Conservation (phyloP, 2,797 vertebrate genomes). For the Luscinia megarhynchos region DNA sequence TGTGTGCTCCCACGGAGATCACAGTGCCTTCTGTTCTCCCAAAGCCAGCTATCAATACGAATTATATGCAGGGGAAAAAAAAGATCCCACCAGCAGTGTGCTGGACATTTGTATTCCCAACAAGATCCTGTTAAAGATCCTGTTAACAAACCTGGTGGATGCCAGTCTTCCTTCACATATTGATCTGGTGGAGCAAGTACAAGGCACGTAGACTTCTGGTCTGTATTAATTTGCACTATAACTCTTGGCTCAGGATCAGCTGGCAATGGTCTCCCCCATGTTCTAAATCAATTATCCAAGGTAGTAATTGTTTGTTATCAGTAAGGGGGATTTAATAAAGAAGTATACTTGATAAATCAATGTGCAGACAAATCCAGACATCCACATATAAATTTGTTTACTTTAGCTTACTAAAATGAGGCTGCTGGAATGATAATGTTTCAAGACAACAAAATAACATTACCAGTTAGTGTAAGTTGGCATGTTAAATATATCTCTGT, state of each 20-base stretch:
- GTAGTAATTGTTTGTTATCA: slow-evolving; percentile 20
- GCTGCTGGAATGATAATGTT: not conserved
- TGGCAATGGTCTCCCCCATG: not conserved
- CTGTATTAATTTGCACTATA: not conserved
- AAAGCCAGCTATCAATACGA: not conserved
- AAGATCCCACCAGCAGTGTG: not conserved
- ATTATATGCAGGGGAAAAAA: not conserved
- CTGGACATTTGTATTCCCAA: not conserved
- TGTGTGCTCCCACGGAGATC: not conserved
- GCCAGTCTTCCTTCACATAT: not conserved
- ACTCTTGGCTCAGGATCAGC: slow-evolving; percentile 22
- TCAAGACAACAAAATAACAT: not conserved
- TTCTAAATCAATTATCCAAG: slow-evolving; percentile 57
- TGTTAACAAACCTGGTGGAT: slow-evolving; percentile 29
- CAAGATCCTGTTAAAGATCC: not conserved
- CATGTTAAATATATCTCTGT: not conserved
- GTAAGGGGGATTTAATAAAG: slow-evolving; percentile 21
- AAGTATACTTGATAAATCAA: not conserved
- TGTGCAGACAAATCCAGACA: not conserved
- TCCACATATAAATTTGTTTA: not conserved
- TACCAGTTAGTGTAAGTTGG: not conserved
- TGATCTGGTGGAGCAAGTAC: slow-evolving; percentile 11
- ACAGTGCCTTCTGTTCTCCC: not conserved
- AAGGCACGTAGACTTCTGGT: slow-evolving; percentile 13
- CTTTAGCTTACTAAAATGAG: not conserved